phyloP scores from a whole-genome alignment of 2,113 vertebrate species.

The Saccopteryx leptura region DNA sequence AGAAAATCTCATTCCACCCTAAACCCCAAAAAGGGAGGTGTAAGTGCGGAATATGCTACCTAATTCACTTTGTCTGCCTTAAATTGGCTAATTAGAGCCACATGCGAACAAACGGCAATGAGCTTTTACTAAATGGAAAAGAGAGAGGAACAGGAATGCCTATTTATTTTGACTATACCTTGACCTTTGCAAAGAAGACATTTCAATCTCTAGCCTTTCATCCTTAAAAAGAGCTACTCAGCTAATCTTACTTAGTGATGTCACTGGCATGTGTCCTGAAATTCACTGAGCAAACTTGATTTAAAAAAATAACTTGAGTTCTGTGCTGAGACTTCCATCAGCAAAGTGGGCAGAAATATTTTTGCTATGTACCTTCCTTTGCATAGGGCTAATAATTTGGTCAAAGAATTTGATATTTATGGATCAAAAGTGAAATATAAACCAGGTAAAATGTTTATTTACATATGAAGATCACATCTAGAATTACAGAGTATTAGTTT shows the following conservation, averaged over 20 bases:
- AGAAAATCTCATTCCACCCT: constrained; percentile 68
- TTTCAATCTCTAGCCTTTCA: constrained; percentile 9
- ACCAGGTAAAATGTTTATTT: constrained; percentile 15
- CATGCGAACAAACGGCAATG: constrained; percentile 59
- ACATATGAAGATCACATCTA: not conserved
- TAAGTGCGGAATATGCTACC: constrained; percentile 45
- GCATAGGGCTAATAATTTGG: not conserved
- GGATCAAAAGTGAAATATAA: constrained; percentile 40
- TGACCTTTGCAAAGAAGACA: constrained; percentile 48
- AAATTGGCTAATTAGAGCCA: constrained; percentile 67
- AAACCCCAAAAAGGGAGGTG: constrained; percentile 63
- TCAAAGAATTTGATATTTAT: constrained; percentile 33
- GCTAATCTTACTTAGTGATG: constrained; percentile 24
- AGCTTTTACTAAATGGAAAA: constrained; percentile 49
- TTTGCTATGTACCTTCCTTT: not conserved
- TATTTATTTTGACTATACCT: constrained; percentile 56
- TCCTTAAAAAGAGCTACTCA: constrained; percentile 26
- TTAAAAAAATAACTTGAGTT: not conserved
- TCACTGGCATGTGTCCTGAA: not conserved
- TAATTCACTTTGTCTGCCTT: constrained; percentile 45
- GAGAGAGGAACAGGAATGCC: not conserved
- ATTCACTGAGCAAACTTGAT: not conserved
- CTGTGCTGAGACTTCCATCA: constrained; percentile 5
- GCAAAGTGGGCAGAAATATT: constrained; percentile 31
- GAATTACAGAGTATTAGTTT: constrained; percentile 1